Base-by-base conservation (phyloP, 2,797 vertebrate species). In the Glyptemys insculpta region DNA sequence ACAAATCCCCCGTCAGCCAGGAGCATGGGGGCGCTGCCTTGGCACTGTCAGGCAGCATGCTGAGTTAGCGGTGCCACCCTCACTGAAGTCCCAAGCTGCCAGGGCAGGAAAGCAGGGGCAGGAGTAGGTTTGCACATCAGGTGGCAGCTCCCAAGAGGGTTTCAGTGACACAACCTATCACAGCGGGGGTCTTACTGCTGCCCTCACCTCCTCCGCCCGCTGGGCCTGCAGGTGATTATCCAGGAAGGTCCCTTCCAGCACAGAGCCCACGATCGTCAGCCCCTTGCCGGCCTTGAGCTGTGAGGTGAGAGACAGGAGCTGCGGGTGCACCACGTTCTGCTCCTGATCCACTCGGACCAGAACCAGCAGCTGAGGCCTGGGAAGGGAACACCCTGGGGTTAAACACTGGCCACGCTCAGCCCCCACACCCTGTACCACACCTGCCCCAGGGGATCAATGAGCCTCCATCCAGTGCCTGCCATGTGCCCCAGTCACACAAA, bases 231-330 rank as follows among this genome's bases (percentile, higher is more conserved):
- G 98, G 37, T 98, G 97, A 98, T 99, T 99, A 53, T 99, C 98
- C 96, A 99, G 98, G 96, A 98, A 99, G 78, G 98, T 99, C 76
- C 99, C 99, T 91, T 98, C 99, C 9, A 99, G 98, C 79, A 99
- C 99, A 0, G 99, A 99, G 72, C 99, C 99, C 87, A 99, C 99
- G 0, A 99, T 99, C 93, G 99, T 99, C 94, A 99, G 98, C 47
- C 99, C 99, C 96, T 99, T 99, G 50, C 99, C 99, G 1, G 99
- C 99, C 97, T 99, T 99, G 95, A 99, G 98, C 98, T 99, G 99
- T 8, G 99, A 99, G 21, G 99, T 99, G 97, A 99, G 96, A n/a
- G 99, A 99, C 59, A 99, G 98, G 85, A 99, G 98, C 94, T 99
- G 99, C 0, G 99, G 99, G 95, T 99, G 99, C 88, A 99, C 99